Evolutionary conservation across 2,888 invertebrate genomes (phyloP).

Genomic region (Drosophila paranaensis): DNA sequence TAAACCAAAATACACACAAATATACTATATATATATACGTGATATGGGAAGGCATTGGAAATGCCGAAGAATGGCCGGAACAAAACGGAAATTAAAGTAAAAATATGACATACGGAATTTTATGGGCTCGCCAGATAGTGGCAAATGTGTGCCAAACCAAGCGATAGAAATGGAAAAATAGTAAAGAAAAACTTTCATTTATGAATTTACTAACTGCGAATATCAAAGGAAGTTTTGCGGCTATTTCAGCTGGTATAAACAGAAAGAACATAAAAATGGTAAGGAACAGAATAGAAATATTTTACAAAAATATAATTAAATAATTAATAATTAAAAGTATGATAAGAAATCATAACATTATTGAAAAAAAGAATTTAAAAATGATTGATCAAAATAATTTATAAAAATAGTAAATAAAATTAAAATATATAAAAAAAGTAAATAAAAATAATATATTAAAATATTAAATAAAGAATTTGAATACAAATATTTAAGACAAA

Average conservation of each 20-base stretch:
- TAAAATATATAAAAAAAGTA: too few relatives aligned
- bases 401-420: too few relatives aligned
- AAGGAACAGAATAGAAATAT: background rate
- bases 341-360: too few relatives aligned
- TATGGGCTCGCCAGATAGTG: slow-evolving; percentile 14
- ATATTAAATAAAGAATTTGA: too few relatives aligned
- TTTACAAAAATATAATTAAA: background rate
- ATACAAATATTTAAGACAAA: too few relatives aligned
- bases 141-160: background rate
- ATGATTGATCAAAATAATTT: too few relatives aligned
- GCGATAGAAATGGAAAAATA: background rate
- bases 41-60: slow-evolving; percentile 26
- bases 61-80: slow-evolving; percentile 29
- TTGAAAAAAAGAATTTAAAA: too few relatives aligned
- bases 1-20: slow-evolving; percentile 5
- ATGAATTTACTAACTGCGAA: background rate
- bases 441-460: too few relatives aligned
- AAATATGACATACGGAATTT: slow-evolving; percentile 58
- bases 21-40: slow-evolving; percentile 8
- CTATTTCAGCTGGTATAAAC: too few relatives aligned
- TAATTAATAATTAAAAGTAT: too few relatives aligned
- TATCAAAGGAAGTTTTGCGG: background rate
- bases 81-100: slow-evolving; percentile 75
- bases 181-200: background rate
- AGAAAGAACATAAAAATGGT: background rate